Evolutionary conservation across 2,797 vertebrate genomes (phyloP), one percentile per base, ranked within the genome.

Genomic region (Pseudopleuronectes americanus): DNA sequence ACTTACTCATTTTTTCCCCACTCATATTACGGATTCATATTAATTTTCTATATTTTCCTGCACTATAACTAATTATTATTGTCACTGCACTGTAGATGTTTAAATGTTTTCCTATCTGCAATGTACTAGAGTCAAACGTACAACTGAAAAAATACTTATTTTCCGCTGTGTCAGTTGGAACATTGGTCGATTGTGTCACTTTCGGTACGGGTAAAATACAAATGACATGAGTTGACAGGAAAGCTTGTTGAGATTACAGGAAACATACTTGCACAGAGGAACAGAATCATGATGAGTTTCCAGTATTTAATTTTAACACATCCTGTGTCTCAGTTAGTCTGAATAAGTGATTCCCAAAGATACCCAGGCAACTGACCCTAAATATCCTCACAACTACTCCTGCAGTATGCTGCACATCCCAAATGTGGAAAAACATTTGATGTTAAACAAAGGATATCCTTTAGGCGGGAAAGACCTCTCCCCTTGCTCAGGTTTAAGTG

Each of bases 361-460:
- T 56, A 64, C 65, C 48, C 56, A 74, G 72, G 19, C 67, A 64
- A 38, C 9, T 73, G 74, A 85, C 77, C 79, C 77, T 72, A 76
- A 49, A 67, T 71, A 64, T 80, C 77, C 64, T 80, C 56, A 43
- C 28, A 9, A 77, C 64, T 59, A 38, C 81, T 60, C 23, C 61
- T 64, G 57, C 62, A 71, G 67, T 52, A 19, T 80, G 49, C 77
- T 51, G 56, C 73, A 81, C 77, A 80, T 77, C 81, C 85, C 75
- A 87, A 66, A 79, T 57, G 89, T 91, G 88, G 90, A 93, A 92
- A 93, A 90, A 90, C 83, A 91, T 63, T 89, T 85, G 43, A 84
- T 84, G 83, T 90, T 90, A 89, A 94, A 94, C 91, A 94, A 92
- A 93, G 94, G 94, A 95, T 91, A 88, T 94, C 93, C 93, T 92